These are phyloP conservation scores for Bucorvus abyssinicus DNA, from an alignment of 2,797 vertebrate species.

Conservation along the genomic window DNA sequence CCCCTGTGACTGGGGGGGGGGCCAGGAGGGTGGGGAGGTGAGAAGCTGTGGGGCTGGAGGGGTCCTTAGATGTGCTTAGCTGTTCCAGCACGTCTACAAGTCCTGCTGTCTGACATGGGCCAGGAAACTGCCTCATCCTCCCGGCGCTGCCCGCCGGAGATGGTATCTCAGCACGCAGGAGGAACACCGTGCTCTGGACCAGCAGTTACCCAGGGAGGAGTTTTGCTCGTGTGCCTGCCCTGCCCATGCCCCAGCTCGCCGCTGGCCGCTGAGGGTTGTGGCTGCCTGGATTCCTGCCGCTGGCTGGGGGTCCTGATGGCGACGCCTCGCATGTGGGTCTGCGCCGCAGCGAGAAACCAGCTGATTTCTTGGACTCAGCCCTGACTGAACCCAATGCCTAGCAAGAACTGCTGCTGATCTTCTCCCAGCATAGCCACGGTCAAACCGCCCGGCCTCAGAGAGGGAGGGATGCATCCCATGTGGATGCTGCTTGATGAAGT, in stretches of 20 bases:
- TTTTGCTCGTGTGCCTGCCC: not conserved
- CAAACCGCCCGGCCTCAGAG: not conserved
- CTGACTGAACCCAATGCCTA: not conserved
- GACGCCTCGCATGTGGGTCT: fast-evolving
- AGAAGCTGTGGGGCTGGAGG: not conserved
- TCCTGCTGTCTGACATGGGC: not conserved
- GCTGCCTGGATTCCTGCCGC: not conserved
- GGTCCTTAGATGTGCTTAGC: not conserved
- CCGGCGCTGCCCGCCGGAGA: not conserved
- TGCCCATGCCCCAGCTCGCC: fast-evolving
- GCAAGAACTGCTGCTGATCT: not conserved
- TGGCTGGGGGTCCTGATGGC: not conserved
- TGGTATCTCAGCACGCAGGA: not conserved
- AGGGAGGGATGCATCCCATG: fast-evolving
- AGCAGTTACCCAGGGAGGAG: not conserved
- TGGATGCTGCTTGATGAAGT: not conserved
- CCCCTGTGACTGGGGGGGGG: fast-evolving
- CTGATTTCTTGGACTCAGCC: not conserved
- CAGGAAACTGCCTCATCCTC: not conserved
- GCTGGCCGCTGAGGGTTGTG: not conserved
- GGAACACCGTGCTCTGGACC: not conserved
- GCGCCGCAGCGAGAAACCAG: not conserved
- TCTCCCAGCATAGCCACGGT: not conserved
- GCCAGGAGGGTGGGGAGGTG: too few species aligned
- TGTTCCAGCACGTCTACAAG: not conserved